Evolutionary conservation across 2,888 invertebrate genomes (phyloP).

Genomic region (Neoscelio sp.): DNA sequence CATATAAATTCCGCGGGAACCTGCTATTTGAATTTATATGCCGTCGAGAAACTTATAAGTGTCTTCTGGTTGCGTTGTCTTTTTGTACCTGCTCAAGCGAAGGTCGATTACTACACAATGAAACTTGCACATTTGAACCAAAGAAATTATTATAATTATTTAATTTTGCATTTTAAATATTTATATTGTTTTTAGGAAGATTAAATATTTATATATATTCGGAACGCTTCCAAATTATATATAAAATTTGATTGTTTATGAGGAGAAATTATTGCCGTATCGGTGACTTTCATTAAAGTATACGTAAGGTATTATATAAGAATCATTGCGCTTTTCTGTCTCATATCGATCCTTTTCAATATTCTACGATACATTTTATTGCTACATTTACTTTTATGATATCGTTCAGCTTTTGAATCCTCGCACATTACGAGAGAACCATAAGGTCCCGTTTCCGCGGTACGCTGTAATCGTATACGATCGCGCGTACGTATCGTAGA

Average conservation of each 20-base stretch:
- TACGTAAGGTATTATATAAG: constrained; percentile 49
- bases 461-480: constrained; percentile 60
- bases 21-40: constrained; percentile 67
- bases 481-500: constrained; percentile 50
- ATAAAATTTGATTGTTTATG: too few species aligned
- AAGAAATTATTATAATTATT: constrained; percentile 7
- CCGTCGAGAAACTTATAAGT: constrained; percentile 62
- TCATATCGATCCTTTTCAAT: constrained; percentile 71
- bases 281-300: constrained; percentile 45
- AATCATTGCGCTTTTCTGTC: constrained; percentile 42
- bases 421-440: constrained; percentile 69
- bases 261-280: constrained; percentile 37
- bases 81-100: constrained; percentile 32
- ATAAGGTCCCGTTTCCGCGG: constrained; percentile 65
- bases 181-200: constrained; percentile 5
- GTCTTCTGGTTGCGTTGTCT: constrained; percentile 50
- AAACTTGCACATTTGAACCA: constrained; percentile 2
- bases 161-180: background rate
- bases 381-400: constrained; percentile 75
- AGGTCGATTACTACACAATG: constrained; percentile 48
- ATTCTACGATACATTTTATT: constrained; percentile 73
- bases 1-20: constrained; percentile 65
- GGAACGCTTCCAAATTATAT: too few species aligned
- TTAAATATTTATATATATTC: too few species aligned
- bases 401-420: constrained; percentile 72